phyloP scores from a whole-genome alignment of 2,113 vertebrate species.

The Tretioscincus oriximinensis region DNA sequence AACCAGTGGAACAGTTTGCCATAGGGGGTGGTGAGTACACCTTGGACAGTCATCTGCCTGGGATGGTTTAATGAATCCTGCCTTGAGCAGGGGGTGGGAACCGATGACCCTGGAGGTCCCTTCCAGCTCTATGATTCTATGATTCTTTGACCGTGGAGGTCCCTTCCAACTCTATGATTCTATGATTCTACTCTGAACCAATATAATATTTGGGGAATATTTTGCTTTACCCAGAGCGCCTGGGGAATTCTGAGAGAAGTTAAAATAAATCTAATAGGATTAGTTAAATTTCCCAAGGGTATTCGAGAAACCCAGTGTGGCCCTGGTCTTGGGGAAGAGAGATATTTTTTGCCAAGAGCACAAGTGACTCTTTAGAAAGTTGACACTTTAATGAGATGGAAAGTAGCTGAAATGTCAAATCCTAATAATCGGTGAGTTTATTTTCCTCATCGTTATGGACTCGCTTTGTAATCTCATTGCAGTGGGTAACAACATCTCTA shows the following conservation, averaged over 20 bases:
- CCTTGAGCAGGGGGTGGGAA: no score
- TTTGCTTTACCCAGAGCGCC: neutral
- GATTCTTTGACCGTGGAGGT: no score
- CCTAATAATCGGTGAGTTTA: constrained; percentile 57
- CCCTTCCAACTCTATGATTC: no score
- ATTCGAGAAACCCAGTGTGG: neutral
- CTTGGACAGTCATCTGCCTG: no score
- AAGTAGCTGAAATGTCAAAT: constrained; percentile 42
- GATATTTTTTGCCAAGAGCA: neutral
- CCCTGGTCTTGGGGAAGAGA: neutral
- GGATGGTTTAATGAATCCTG: no score
- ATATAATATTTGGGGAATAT: neutral
- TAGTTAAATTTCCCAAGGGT: neutral
- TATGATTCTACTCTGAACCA: neutral
- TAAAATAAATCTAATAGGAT: neutral
- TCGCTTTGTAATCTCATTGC: constrained; percentile 68
- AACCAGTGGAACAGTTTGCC: no score
- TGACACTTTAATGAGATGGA: constrained; percentile 11
- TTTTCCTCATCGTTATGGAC: constrained; percentile 63
- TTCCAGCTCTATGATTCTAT: no score
- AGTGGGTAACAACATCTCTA: constrained; percentile 70
- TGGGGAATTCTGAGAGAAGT: neutral
- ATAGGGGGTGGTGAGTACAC: no score
- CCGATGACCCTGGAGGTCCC: no score
- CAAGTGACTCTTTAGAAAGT: neutral